Percentiles rank a stretch among this genome's conserved stretches.
Evolutionary conservation across 2,113 vertebrate species (phyloP).

Genomic region (Leucosticte australis): DNA sequence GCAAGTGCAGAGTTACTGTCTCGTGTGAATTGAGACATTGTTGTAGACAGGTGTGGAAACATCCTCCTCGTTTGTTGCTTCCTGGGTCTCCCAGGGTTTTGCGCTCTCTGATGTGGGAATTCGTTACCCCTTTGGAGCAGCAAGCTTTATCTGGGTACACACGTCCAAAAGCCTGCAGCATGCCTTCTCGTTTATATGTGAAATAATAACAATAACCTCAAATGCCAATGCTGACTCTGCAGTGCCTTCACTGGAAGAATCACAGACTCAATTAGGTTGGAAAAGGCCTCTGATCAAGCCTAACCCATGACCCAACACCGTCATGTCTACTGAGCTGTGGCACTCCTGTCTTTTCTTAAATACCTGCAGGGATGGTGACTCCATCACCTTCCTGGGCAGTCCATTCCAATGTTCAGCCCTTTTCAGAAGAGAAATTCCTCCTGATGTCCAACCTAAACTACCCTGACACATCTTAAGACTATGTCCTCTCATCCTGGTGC

Average conservation of each 20-base stretch:
- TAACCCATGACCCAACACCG: background rate
- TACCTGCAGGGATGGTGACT: background rate
- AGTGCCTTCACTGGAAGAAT: background rate
- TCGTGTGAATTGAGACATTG: background rate
- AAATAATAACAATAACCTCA: background rate
- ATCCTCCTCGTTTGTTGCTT: fast-evolving
- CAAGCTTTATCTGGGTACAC: fast-evolving
- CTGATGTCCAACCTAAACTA: background rate
- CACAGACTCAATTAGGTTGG: background rate
- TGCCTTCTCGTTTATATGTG: fast-evolving
- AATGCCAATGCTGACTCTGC: background rate
- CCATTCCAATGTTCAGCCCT: background rate
- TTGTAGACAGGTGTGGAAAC: background rate
- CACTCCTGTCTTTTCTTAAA: background rate
- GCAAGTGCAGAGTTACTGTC: background rate
- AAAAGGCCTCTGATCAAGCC: background rate
- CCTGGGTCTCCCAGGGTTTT: background rate
- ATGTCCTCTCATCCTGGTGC: fast-evolving
- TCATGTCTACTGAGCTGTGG: background rate
- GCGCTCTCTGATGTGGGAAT: fast-evolving
- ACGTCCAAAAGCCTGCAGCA: fast-evolving
- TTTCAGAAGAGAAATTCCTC: background rate
- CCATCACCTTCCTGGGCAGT: no score
- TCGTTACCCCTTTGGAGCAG: background rate
- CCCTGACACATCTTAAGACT: background rate